Conservation (phyloP, 2,888 invertebrate species). For the Anorthoa munda region DNA sequence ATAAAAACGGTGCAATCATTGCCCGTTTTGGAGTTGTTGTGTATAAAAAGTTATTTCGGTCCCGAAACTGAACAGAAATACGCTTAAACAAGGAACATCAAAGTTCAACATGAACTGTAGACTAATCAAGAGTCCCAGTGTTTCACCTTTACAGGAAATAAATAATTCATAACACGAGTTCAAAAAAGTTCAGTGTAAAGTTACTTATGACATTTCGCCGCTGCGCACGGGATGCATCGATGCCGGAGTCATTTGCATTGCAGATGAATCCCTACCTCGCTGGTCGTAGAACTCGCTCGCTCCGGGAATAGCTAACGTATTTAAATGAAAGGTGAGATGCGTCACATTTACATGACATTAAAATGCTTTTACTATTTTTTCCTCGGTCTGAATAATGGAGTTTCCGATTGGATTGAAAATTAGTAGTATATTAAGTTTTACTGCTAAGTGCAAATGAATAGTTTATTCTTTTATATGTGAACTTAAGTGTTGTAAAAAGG, state of each 20-base stretch:
- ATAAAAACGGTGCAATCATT: no score
- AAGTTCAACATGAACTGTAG: neutral
- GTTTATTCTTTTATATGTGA: neutral
- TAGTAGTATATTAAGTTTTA: neutral
- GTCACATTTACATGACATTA: conserved; percentile 41
- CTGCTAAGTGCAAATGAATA: neutral
- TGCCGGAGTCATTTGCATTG: conserved; percentile 74
- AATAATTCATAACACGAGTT: conserved; percentile 19
- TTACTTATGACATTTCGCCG: conserved; percentile 50
- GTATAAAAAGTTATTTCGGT: neutral
- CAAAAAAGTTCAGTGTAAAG: conserved; percentile 29
- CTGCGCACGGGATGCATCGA: conserved; percentile 39
- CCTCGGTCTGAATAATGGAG: conserved; percentile 19
- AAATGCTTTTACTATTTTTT: conserved; percentile 45
- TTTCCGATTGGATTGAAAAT: conserved; percentile 3
- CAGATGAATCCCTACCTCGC: conserved; percentile 67
- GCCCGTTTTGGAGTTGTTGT: no score
- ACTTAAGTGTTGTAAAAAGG: neutral
- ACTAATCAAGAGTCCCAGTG: neutral
- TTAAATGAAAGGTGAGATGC: conserved; percentile 59
- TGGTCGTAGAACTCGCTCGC: conserved; percentile 25
- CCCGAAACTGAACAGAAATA: neutral
- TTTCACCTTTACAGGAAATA: conserved; percentile 1
- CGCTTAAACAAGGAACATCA: neutral
- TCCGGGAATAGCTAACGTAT: conserved; percentile 59